Conservation (phyloP, 1,140 invertebrate genomes). For the Drosophila ohnishii region DNA sequence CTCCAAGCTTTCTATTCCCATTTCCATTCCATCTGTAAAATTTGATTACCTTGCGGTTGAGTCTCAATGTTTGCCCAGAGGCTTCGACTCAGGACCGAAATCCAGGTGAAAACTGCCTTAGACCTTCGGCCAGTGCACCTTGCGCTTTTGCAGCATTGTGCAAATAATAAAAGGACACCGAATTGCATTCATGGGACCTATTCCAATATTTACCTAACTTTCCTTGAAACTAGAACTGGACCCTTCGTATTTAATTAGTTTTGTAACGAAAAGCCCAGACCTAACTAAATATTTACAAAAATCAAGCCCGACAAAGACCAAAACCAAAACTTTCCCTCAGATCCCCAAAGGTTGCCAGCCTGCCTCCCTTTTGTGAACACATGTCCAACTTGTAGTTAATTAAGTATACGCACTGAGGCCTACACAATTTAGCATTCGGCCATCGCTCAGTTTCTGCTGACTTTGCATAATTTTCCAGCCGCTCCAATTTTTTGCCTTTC, state of each 20-base stretch:
- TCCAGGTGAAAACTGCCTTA: constrained; percentile 31
- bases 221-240: constrained; percentile 3
- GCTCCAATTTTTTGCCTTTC: constrained; percentile 46
- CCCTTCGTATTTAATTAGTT: constrained; percentile 59
- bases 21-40: constrained; percentile 42
- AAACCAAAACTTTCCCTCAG: constrained; percentile 25
- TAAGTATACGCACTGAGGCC: constrained; percentile 70
- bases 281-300: constrained; percentile 79
- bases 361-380: constrained; percentile 36
- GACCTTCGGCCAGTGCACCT: constrained; percentile 34
- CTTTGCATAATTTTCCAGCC: constrained; percentile 70
- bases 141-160: constrained; percentile 62
- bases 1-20: constrained; percentile 11
- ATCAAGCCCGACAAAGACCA: constrained; percentile 20
- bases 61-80: constrained; percentile 49
- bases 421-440: constrained; percentile 52
- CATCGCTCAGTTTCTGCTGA: constrained; percentile 64
- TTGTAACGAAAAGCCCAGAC: constrained; percentile 27
- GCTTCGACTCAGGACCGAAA: constrained; percentile 16
- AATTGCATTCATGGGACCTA: constrained; percentile 57
- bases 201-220: constrained; percentile 60
- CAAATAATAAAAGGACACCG: constrained; percentile 42
- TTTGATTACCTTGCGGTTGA: constrained; percentile 74
- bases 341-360: neutral
- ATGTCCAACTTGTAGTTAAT: constrained; percentile 67